Percentiles rank a stretch among this genome's conserved stretches.
These are phyloP conservation scores for Leptoclinus maculatus DNA, from an alignment of 2,797 vertebrate genomes.

Conservation along the genomic window DNA sequence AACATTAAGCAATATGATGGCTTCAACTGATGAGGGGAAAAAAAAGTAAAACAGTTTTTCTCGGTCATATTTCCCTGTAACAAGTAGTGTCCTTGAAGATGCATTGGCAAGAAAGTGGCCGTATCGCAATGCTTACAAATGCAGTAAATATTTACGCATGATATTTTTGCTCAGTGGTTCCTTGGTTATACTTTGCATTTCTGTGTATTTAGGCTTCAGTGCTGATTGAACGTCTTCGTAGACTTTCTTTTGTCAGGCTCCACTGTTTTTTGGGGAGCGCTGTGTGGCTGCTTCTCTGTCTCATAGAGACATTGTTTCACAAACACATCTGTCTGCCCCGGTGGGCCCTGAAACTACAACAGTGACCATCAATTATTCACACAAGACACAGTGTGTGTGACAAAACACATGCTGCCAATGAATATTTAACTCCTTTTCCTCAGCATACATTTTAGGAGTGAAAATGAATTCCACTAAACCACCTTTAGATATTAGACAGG, in stretches of 20 bases:
- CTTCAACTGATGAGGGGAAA: background rate
- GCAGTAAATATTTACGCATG: slow-evolving; percentile 32
- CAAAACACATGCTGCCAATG: slow-evolving; percentile 79
- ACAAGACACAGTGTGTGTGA: slow-evolving; percentile 72
- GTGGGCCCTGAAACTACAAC: slow-evolving; percentile 70
- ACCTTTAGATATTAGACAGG: slow-evolving; percentile 37
- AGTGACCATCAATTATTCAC: slow-evolving; percentile 81
- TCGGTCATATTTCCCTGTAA: background rate
- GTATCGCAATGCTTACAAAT: slow-evolving; percentile 11
- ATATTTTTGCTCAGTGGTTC: slow-evolving; percentile 49
- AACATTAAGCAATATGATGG: background rate
- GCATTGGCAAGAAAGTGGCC: background rate
- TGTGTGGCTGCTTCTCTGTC: slow-evolving; percentile 24
- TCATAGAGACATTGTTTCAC: slow-evolving; percentile 56
- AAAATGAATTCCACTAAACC: slow-evolving; percentile 52
- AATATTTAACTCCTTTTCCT: slow-evolving; percentile 74
- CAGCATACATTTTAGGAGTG: slow-evolving; percentile 40
- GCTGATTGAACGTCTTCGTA: slow-evolving; percentile 33
- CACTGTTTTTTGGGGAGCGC: slow-evolving; percentile 8
- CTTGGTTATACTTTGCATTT: slow-evolving; percentile 39
- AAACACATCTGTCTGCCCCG: slow-evolving; percentile 57
- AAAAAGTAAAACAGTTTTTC: background rate
- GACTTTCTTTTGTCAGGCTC: slow-evolving; percentile 30
- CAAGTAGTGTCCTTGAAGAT: background rate
- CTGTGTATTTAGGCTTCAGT: slow-evolving; percentile 3